Base-by-base conservation (phyloP, 2,888 invertebrate species). In the Melikaiella ostensackeni region DNA sequence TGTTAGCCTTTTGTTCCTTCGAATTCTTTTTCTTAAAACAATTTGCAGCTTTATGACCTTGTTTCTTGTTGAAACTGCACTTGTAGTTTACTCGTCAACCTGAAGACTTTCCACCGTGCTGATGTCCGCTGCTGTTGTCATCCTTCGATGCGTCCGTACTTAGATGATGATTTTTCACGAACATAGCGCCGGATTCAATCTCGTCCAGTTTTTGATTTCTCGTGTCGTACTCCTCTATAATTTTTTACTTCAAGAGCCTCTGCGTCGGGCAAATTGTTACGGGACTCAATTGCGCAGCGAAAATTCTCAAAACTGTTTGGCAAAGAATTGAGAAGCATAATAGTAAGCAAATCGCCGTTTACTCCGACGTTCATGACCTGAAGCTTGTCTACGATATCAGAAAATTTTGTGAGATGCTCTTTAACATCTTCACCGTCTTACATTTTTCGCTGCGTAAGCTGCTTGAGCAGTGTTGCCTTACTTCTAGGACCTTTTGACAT, bases 241-340 rank as follows among this genome's bases (percentile, higher is more conserved):
- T n/a, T 84, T 74, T 85, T 85, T 6, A 78, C 64, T 50, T 81
- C 84, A 0, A 84, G 46, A 0, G 62, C 75, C 21, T 85, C 84
- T 6, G 81, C 55, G 9, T 70, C 63, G 1, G 84, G 84, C 11
- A 85, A 77, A 50, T 82, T 81, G 11, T 38, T 11, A 11, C 11
- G 35, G 1, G 35, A 38, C 11, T 38, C 35, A 38, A 38, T 38
- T 38, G 9, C 11, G 35, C 35, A 11, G 35, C 35, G 11, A 38
- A 85, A 77, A 50, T 82, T 80, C 7, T 82, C 84, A n/a, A 74
- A 85, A 11, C 78, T 81, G 21, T 73, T 57, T 19, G 83, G 81
- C 7, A 84, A 64, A 30, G 80, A 82, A 27, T 83, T 81, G 5
- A 84, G 55, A 3, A 83, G n/a, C 78, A 38, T 38, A 9, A 38